These are phyloP conservation scores for Litocranius walleri DNA, from an alignment of 2,113 vertebrate genomes.

Conservation along the genomic window DNA sequence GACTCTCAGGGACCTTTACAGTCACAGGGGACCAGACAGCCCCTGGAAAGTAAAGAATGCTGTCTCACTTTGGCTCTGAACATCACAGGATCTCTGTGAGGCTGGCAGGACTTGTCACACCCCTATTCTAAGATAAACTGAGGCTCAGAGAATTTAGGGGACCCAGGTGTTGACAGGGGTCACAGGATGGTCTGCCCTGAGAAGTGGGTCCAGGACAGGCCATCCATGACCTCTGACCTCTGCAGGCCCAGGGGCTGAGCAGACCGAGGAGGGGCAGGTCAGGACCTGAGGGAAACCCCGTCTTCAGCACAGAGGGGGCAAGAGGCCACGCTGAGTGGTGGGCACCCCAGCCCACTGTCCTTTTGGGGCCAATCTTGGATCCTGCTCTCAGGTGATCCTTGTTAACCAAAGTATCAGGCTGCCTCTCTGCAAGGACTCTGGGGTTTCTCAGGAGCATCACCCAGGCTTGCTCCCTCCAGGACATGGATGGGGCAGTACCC, in stretches of 20 bases:
- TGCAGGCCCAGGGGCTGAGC: not conserved
- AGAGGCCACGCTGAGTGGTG: not conserved
- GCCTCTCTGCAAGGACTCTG: not conserved
- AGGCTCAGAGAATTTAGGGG: not conserved
- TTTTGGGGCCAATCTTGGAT: not conserved
- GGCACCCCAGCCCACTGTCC: not conserved
- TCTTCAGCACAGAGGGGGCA: not conserved
- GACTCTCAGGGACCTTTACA: not conserved
- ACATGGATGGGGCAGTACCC: not conserved
- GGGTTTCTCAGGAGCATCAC: not conserved
- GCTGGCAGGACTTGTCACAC: not conserved
- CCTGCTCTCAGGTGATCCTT: not conserved
- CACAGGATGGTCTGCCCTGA: too few relatives aligned
- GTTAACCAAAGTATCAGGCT: too few relatives aligned
- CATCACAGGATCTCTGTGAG: not conserved
- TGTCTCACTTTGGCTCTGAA: not conserved
- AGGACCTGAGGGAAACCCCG: not conserved
- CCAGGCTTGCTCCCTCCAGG: not conserved
- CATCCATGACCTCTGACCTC: not conserved
- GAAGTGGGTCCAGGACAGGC: not conserved
- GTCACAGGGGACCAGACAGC: not conserved
- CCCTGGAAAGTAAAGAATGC: not conserved
- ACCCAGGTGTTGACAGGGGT: not conserved
- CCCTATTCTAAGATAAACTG: not conserved
- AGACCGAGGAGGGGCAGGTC: fast-evolving